phyloP scores from a whole-genome alignment of 2,797 vertebrate genomes.

The Siniperca obscura region DNA sequence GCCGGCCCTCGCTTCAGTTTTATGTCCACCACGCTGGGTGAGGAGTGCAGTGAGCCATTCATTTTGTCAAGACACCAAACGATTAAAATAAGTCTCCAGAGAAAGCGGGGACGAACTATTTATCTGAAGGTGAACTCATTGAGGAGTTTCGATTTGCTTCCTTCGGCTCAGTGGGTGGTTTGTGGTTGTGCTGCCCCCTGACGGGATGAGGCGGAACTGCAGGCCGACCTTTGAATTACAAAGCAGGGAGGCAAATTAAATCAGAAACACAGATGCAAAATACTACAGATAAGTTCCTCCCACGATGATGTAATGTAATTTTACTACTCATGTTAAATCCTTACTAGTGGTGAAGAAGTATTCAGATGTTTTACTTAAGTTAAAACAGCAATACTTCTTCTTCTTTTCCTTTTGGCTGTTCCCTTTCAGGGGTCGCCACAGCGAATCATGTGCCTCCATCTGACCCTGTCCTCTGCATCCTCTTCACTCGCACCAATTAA shows the following conservation, averaged over 20 bases:
- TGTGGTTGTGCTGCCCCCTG: conserved; percentile 62
- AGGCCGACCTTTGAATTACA: conserved; percentile 13
- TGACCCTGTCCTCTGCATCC: no score
- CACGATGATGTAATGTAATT: neutral
- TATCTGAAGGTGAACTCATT: conserved; percentile 79
- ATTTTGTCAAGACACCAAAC: conserved; percentile 55
- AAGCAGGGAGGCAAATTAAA: neutral
- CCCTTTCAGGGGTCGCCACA: no score
- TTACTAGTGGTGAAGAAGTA: neutral
- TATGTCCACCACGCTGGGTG: conserved; percentile 62
- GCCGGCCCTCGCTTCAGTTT: conserved; percentile 80
- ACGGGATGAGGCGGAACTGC: neutral
- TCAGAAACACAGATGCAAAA: neutral
- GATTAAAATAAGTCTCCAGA: neutral
- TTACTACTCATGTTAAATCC: neutral
- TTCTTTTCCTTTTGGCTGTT: no score
- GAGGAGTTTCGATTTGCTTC: conserved; percentile 69
- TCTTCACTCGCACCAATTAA: no score
- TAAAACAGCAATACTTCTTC: no score
- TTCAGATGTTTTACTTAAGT: no score
- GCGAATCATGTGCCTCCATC: no score
- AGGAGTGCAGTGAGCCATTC: conserved; percentile 78
- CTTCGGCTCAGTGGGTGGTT: neutral
- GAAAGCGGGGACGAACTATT: conserved; percentile 46
- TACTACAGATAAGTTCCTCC: neutral